Evolutionary conservation across 2,797 vertebrate species (phyloP).

Genomic region (Columba guinea): DNA sequence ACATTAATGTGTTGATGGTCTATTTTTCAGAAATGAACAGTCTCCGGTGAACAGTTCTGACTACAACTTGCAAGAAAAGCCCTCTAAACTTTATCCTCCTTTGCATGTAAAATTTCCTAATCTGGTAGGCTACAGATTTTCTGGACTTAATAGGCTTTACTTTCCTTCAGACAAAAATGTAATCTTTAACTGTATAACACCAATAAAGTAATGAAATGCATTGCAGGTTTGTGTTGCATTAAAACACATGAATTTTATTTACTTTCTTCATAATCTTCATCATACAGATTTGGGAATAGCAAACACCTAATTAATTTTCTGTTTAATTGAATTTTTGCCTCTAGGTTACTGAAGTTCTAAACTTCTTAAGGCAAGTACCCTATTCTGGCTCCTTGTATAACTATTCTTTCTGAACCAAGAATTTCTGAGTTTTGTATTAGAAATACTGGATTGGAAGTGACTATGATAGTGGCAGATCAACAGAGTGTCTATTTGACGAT

Average conservation of each 20-base stretch:
- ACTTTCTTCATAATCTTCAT: background rate
- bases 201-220: background rate
- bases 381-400: background rate
- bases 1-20: background rate
- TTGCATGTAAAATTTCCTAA: background rate
- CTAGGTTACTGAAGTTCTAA: background rate
- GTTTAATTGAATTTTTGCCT: background rate
- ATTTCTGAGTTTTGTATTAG: background rate
- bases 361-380: background rate
- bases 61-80: background rate
- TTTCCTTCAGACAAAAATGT: background rate
- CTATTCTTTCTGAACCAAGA: constrained; percentile 15
- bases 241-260: background rate
- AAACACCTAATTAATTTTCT: background rate
- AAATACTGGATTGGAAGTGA: constrained; percentile 1
- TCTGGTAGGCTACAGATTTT: background rate
- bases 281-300: background rate
- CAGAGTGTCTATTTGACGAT: constrained; percentile 44
- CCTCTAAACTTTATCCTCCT: background rate
- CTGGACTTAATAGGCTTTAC: background rate
- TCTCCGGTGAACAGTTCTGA: background rate
- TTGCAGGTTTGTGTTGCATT: background rate
- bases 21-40: background rate
- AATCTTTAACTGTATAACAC: background rate
- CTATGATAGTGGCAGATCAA: constrained; percentile 47